These are phyloP conservation scores for Rhea pennata DNA, from an alignment of 2,113 vertebrate species.

Conservation along the genomic window DNA sequence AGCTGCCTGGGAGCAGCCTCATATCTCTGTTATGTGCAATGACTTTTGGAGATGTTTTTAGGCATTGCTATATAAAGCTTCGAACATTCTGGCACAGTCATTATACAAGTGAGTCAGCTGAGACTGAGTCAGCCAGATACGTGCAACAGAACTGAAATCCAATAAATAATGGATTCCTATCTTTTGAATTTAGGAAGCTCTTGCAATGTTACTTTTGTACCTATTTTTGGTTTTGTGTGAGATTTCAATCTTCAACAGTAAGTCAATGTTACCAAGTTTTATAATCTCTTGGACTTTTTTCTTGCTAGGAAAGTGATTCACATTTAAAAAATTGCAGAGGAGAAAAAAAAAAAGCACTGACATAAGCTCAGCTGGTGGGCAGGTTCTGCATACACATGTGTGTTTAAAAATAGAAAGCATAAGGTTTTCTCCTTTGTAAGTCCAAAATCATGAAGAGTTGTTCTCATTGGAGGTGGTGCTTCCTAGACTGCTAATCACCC, in stretches of 20 bases:
- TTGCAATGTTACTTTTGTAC: neutral
- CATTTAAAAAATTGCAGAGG: rapidly evolving
- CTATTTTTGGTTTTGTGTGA: neutral
- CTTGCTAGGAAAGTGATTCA: neutral
- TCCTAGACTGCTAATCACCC: neutral
- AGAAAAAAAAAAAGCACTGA: neutral
- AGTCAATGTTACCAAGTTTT: neutral
- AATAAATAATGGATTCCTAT: neutral
- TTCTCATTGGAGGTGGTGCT: neutral
- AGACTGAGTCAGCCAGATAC: slow-evolving; percentile 31
- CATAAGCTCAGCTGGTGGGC: neutral
- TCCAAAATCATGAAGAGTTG: neutral
- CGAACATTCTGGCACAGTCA: slow-evolving; percentile 15
- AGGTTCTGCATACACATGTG: neutral
- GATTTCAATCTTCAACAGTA: neutral
- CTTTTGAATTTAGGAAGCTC: neutral
- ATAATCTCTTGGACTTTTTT: neutral
- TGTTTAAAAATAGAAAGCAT: neutral
- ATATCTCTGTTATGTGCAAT: neutral
- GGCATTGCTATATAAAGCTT: slow-evolving; percentile 43
- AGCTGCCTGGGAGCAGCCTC: slow-evolving; percentile 15
- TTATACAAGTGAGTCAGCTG: slow-evolving; percentile 49
- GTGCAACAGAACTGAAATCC: neutral
- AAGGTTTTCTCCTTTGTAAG: neutral
- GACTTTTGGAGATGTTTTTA: slow-evolving; percentile 35